Conservation (phyloP, 2,797 vertebrate species). For the Alfaro cultratus region DNA sequence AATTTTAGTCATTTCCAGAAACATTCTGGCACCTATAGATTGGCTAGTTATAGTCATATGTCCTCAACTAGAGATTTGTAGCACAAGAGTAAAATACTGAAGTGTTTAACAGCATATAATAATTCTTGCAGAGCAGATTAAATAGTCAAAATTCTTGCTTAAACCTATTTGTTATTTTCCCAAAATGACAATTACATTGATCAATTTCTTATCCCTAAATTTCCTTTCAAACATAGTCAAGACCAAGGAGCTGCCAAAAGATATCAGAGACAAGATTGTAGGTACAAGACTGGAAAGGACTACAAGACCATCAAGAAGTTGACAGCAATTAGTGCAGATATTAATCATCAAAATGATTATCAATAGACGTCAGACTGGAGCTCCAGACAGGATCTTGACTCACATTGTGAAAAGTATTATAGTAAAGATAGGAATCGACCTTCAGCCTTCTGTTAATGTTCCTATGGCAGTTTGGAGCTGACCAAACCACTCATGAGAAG, state of each 20-base stretch:
- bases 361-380: neutral
- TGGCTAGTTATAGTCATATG: neutral
- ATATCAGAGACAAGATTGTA: neutral
- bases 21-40: slow-evolving; percentile 4
- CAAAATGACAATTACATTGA: neutral
- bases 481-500: neutral
- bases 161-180: neutral
- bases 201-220: neutral
- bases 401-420: neutral
- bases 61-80: neutral
- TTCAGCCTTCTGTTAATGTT: neutral
- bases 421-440: neutral
- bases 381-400: neutral
- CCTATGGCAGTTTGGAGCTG: no score
- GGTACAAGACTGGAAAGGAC: neutral
- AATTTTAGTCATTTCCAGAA: neutral
- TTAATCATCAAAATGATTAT: neutral
- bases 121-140: neutral
- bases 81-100: neutral
- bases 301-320: neutral
- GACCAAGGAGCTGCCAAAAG: neutral
- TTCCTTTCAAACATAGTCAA: neutral
- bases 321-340: neutral
- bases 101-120: neutral
- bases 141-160: neutral